Base-by-base conservation (phyloP, 2,888 invertebrate genomes). In the Syrphus vitripennis region DNA sequence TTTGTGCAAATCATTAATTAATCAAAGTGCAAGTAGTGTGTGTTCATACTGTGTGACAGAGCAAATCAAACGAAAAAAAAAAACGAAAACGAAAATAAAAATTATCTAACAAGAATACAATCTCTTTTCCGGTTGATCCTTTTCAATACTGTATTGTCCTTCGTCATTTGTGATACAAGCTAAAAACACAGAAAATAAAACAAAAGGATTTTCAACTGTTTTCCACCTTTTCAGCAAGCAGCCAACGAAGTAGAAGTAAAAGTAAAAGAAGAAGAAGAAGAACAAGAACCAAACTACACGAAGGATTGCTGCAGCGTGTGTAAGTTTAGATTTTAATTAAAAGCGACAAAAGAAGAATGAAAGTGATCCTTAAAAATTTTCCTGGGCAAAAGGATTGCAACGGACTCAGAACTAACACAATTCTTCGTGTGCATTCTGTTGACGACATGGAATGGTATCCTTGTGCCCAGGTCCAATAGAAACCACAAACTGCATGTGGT, bases 291-390 rank as follows among this genome's bases (percentile, higher is more conserved):
- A 57, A 55, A 48, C 61, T 45, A 75, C 29, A 45, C 70, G 42
- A 82, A 67, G 78, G 78, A 87, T 79, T 79, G 75, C 79, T 83
- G 67, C 65, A 14, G 9, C 34, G 37, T 59, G 87, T 87, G 87
- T 87, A 87, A 87, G 87, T 87, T 87, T 87, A 79, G 87, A 83
- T 83, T 87, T 87, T 87, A 86, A 82, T 86, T 82, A 86, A 86
- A 86, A 78, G 55, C 37, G 72, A 86, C 77, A 78, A 78, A 86
- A 74, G 76, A 81, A 77, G 72, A 82, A 82, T 86, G 82, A 86
- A 86, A 86, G 86, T 82, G 81, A 82, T 86, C 86, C 86, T 78
- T 86, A 86, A 69, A 70, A 45, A 82, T 70, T 74, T 61, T 29
- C 59, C 40, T n/a, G n/a, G 16, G 34, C 21, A 45, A 61, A 42